A percentile compares a stretch with the other conserved stretches of the same genome.
Conservation (phyloP, 2,888 invertebrate genomes). For the Aphrophora alni region DNA sequence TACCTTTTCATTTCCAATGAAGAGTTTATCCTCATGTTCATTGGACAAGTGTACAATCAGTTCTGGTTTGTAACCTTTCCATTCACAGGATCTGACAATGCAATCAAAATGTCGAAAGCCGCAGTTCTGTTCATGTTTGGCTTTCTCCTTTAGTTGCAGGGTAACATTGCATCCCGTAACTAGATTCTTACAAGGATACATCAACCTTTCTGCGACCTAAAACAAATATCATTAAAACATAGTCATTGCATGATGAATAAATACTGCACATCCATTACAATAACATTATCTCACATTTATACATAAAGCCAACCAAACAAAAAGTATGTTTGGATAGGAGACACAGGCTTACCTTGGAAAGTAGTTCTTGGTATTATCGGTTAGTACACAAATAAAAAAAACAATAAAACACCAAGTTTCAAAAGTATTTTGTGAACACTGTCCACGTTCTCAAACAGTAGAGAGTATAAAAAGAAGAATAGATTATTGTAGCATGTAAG, state of each 20-base stretch:
- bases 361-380: no score
- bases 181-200: conserved; percentile 63
- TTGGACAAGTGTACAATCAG: conserved; percentile 48
- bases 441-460: no score
- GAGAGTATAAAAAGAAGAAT: no score
- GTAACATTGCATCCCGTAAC: conserved; percentile 59
- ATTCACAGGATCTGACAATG: conserved; percentile 58
- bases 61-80: conserved; percentile 46
- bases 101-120: conserved; percentile 60
- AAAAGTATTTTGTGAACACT: no score
- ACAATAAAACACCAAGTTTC: no score
- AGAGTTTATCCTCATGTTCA: conserved; percentile 46
- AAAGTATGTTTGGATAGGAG: no score
- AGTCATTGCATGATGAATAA: no score
- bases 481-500: no score
- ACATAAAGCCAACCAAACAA: no score
- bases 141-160: conserved; percentile 59
- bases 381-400: no score
- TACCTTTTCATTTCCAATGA: conserved; percentile 45
- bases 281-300: background rate
- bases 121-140: conserved; percentile 61
- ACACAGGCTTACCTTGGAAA: no score
- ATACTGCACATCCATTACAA: background rate
- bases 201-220: conserved; percentile 62
- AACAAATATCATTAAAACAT: background rate